Evolutionary conservation across 2,888 invertebrate species (phyloP).

Genomic region (Phasia obesa): DNA sequence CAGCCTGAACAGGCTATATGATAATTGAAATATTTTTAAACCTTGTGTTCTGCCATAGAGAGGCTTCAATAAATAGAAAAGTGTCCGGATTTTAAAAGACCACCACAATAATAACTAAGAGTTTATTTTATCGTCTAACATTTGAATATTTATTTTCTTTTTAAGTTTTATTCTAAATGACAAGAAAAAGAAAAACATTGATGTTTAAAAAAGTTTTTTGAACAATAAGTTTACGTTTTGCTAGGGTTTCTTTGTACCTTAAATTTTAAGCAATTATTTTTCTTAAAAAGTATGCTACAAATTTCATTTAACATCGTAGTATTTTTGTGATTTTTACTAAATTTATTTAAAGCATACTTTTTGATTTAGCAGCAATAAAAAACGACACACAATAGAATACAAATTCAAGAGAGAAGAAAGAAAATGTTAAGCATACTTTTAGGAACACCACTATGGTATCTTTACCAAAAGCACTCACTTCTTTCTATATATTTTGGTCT

Average conservation of each 20-base stretch:
- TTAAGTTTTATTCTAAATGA: slow-evolving; percentile 18
- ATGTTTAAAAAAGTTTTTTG: slow-evolving; percentile 32
- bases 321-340: slow-evolving; percentile 30
- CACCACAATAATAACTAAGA: slow-evolving; percentile 24
- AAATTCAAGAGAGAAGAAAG: slow-evolving; percentile 30
- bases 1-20: too few species aligned
- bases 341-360: slow-evolving; percentile 62
- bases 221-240: slow-evolving; percentile 20
- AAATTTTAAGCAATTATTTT: slow-evolving; percentile 59
- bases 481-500: background rate
- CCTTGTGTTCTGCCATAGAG: too few species aligned
- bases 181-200: slow-evolving; percentile 14
- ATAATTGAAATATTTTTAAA: too few species aligned
- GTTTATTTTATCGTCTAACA: slow-evolving; percentile 68
- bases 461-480: slow-evolving; percentile 23
- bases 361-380: slow-evolving; percentile 48
- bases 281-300: slow-evolving; percentile 50
- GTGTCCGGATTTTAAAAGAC: background rate
- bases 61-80: too few species aligned
- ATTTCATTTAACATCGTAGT: slow-evolving; percentile 10
- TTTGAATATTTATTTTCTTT: slow-evolving; percentile 53
- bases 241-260: background rate
- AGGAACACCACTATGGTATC: slow-evolving; percentile 38
- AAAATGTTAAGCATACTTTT: slow-evolving; percentile 63
- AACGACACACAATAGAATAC: slow-evolving; percentile 37